Percentiles rank a stretch among this genome's conserved stretches.
phyloP scores from a whole-genome alignment of 2,888 invertebrate genomes.

The Agrochola lychnidis region DNA sequence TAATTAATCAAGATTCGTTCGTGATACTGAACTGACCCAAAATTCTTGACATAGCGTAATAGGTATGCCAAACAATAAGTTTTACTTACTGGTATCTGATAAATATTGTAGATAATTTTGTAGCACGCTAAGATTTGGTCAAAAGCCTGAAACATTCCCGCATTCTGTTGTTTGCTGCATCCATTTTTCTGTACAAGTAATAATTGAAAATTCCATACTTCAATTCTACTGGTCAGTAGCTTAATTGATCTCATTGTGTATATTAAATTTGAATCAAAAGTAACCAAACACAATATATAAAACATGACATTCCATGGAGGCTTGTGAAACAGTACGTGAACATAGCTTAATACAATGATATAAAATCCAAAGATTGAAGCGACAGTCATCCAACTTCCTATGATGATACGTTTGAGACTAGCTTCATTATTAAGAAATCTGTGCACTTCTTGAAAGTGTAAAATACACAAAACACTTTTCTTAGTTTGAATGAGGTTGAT shows the following conservation, averaged over 20 bases:
- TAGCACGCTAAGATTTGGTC: background rate
- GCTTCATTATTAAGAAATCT: background rate
- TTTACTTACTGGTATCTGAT: constrained; percentile 6
- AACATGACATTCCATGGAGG: constrained; percentile 1
- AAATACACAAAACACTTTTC: constrained; percentile 8
- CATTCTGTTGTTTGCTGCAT: constrained; percentile 1
- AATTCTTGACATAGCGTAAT: background rate
- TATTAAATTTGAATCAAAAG: constrained; percentile 3
- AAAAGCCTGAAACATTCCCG: constrained; percentile 1
- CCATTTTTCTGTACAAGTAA: background rate
- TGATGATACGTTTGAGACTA: background rate
- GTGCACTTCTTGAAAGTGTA: constrained; percentile 6
- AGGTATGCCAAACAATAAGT: background rate
- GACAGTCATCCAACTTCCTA: constrained; percentile 6
- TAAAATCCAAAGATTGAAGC: constrained; percentile 1
- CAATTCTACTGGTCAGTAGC: constrained; percentile 1
- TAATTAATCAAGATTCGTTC: too few relatives aligned
- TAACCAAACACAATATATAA: background rate
- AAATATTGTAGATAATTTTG: constrained; percentile 1
- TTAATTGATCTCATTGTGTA: constrained; percentile 2
- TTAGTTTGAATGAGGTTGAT: background rate
- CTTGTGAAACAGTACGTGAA: background rate
- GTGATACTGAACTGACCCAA: background rate
- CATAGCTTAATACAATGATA: background rate
- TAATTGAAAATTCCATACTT: constrained; percentile 4